A percentile compares a stretch with the other conserved stretches of the same genome.
These are phyloP conservation scores for Dolichoris vasculosae DNA, from an alignment of 1,140 invertebrate genomes.

Conservation along the genomic window DNA sequence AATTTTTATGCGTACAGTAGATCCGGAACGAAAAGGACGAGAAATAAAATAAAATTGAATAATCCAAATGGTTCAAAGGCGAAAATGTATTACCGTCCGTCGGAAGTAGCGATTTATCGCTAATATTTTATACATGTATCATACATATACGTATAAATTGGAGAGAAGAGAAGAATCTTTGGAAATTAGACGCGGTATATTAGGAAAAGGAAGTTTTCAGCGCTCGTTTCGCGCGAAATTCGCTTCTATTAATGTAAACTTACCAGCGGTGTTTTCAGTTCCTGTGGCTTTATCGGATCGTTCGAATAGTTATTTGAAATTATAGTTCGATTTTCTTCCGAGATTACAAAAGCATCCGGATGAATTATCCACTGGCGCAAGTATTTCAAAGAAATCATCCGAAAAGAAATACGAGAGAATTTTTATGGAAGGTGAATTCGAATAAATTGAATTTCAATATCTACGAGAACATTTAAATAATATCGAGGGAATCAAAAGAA, in stretches of 20 bases:
- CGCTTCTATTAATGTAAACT: neutral
- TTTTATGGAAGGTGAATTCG: neutral
- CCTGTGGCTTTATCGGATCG: neutral
- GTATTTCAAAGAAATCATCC: neutral
- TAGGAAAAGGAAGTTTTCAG: neutral
- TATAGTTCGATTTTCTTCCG: neutral
- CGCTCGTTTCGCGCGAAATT: neutral
- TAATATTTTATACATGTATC: neutral
- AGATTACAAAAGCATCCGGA: neutral
- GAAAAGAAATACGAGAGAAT: neutral
- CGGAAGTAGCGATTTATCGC: conserved; percentile 10
- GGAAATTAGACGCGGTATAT: neutral
- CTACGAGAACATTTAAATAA: neutral
- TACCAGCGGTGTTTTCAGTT: neutral
- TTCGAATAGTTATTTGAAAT: conserved; percentile 1
- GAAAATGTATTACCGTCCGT: neutral
- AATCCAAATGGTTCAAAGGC: neutral
- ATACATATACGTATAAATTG: neutral
- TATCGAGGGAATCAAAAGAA: no score
- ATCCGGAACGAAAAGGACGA: neutral
- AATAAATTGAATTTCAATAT: neutral
- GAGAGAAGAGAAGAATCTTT: neutral
- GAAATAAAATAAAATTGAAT: conserved; percentile 7
- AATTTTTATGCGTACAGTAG: neutral
- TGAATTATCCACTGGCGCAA: neutral